phyloP scores from a whole-genome alignment of 2,113 vertebrate genomes.

The Canis aureus region DNA sequence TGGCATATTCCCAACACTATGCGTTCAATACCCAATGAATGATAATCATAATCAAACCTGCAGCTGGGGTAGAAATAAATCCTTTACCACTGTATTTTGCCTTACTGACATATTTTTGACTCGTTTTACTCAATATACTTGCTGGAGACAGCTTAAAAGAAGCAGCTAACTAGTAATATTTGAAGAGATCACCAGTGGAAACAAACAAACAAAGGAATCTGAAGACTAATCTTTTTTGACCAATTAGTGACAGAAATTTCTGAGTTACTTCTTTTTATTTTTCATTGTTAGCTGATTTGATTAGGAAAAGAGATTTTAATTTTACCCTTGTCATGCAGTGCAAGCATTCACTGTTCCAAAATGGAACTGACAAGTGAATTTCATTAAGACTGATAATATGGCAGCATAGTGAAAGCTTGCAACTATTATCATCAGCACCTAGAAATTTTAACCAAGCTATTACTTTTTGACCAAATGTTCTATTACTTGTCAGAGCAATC shows the following conservation, averaged over 20 bases:
- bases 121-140: conserved; percentile 22
- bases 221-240: conserved; percentile 58
- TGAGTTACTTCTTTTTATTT: conserved; percentile 52
- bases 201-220: conserved; percentile 8
- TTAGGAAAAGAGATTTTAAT: conserved; percentile 71
- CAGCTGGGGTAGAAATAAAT: background rate
- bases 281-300: conserved; percentile 63
- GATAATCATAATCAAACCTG: background rate
- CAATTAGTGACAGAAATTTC: conserved; percentile 54
- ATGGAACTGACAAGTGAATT: conserved; percentile 77
- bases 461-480: conserved; percentile 72
- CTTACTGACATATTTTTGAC: background rate
- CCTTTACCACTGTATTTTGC: background rate
- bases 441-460: conserved; percentile 71
- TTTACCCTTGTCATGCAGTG: conserved; percentile 62
- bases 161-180: conserved; percentile 39
- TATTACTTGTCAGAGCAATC: conserved; percentile 66
- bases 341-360: conserved; percentile 68
- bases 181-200: background rate
- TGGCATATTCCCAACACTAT: background rate
- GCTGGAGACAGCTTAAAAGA: background rate
- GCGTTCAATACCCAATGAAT: background rate
- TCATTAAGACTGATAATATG: conserved; percentile 77
- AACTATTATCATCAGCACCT: conserved; percentile 52
- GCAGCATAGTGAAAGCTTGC: conserved; percentile 66